Conservation (phyloP, 2,888 invertebrate genomes). For the Dioctria rufipes region DNA sequence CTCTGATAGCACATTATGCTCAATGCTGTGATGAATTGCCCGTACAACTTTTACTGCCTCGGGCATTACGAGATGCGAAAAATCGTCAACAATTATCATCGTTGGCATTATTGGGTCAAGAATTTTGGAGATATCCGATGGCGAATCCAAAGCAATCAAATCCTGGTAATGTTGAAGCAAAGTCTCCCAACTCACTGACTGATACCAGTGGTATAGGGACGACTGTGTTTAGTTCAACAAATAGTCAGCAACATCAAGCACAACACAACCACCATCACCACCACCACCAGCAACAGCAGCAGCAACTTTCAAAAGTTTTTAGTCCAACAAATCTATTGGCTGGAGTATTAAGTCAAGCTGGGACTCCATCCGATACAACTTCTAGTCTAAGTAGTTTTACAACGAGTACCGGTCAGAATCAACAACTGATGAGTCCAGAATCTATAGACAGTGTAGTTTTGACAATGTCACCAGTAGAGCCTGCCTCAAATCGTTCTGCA, state of each 20-base stretch:
- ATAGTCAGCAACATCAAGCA: constrained; percentile 56
- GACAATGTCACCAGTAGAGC: constrained; percentile 81
- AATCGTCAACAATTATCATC: constrained; percentile 93
- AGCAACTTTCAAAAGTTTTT: constrained; percentile 65
- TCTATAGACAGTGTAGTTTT: constrained; percentile 80
- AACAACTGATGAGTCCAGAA: constrained; percentile 73
- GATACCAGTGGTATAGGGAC: constrained; percentile 71
- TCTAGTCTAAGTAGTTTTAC: constrained; percentile 84
- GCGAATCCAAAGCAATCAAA: constrained; percentile 77
- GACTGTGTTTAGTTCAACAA: constrained; percentile 67
- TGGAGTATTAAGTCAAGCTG: constrained; percentile 69
- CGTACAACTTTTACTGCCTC: constrained; percentile 88
- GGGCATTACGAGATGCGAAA: constrained; percentile 88
- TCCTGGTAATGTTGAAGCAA: constrained; percentile 64
- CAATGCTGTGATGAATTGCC: constrained; percentile 96
- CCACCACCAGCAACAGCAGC: constrained; percentile 66
- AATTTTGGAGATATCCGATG: constrained; percentile 88
- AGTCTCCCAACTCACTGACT: constrained; percentile 70
- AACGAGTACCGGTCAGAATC: constrained; percentile 72
- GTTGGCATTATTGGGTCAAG: constrained; percentile 90
- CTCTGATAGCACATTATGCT: constrained; percentile 93
- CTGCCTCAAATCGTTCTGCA: constrained; percentile 62
- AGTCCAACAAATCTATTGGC: constrained; percentile 66
- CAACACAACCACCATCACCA: constrained; percentile 57
- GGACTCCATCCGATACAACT: constrained; percentile 78